Percentiles rank a stretch among this genome's conserved stretches.
Conservation (phyloP, 2,888 invertebrate genomes). For the Lamellibrachia satsuma region DNA sequence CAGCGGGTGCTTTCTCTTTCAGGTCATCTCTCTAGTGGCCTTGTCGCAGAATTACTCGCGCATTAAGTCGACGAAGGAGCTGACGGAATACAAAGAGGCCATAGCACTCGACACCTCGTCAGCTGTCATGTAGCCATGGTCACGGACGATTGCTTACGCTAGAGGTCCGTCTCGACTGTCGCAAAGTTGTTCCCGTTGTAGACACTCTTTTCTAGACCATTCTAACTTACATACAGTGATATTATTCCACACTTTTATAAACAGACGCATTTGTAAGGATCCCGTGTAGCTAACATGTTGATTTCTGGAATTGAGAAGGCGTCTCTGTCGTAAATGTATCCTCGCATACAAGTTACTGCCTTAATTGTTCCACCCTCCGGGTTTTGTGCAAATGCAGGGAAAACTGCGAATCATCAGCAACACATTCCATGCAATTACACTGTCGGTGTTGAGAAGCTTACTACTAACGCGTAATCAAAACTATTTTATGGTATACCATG, state of each 20-base stretch:
- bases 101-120: background rate
- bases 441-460: background rate
- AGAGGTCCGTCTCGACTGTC: background rate
- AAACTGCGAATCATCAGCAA: background rate
- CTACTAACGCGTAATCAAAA: background rate
- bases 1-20: slow-evolving; percentile 18
- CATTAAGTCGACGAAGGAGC: slow-evolving; percentile 33
- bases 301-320: background rate
- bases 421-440: background rate
- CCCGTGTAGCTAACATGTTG: background rate
- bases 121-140: background rate
- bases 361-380: background rate
- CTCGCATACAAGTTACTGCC: background rate
- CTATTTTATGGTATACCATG: background rate
- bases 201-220: background rate
- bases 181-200: background rate
- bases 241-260: background rate
- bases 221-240: background rate
- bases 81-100: slow-evolving; percentile 32
- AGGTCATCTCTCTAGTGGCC: slow-evolving; percentile 32
- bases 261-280: background rate
- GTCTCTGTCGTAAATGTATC: background rate
- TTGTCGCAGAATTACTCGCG: slow-evolving; percentile 33
- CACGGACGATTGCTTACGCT: background rate
- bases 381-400: background rate